Percentiles rank a stretch among this genome's conserved stretches.
These are phyloP conservation scores for Leptinotarsa lineolata DNA, from an alignment of 1,140 invertebrate species.

Conservation along the genomic window DNA sequence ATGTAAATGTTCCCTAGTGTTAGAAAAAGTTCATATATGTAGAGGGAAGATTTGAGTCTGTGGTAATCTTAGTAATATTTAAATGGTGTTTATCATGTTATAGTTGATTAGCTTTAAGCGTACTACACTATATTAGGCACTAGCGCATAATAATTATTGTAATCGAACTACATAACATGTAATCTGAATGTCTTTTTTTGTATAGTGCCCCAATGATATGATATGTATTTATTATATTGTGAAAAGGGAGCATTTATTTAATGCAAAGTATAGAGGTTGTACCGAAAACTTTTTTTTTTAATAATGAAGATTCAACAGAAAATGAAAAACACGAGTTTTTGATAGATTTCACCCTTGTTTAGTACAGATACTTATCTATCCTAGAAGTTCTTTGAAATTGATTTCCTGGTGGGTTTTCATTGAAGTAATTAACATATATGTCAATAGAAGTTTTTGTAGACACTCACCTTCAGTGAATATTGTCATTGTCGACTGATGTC, in stretches of 20 bases:
- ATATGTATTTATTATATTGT: slow-evolving; percentile 45
- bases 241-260: slow-evolving; percentile 73
- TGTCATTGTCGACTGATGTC: slow-evolving; percentile 13
- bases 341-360: too few relatives aligned
- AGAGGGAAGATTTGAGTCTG: slow-evolving; percentile 24
- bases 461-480: neutral
- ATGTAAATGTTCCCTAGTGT: neutral
- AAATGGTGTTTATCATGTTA: slow-evolving; percentile 42
- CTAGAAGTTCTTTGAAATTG: neutral
- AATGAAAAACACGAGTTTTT: neutral
- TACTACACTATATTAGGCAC: slow-evolving; percentile 40
- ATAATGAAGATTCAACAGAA: neutral
- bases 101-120: slow-evolving; percentile 43
- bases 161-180: slow-evolving; percentile 26
- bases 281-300: slow-evolving; percentile 53
- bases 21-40: neutral
- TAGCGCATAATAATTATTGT: slow-evolving; percentile 35
- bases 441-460: slow-evolving; percentile 47
- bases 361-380: neutral
- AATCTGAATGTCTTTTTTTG: slow-evolving; percentile 35
- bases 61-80: slow-evolving; percentile 36
- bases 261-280: slow-evolving; percentile 88
- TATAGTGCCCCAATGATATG: slow-evolving; percentile 44
- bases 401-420: slow-evolving; percentile 12
- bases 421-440: slow-evolving; percentile 56